Evolutionary conservation across 2,888 invertebrate species (phyloP).

Genomic region (Acronicta aceris): DNA sequence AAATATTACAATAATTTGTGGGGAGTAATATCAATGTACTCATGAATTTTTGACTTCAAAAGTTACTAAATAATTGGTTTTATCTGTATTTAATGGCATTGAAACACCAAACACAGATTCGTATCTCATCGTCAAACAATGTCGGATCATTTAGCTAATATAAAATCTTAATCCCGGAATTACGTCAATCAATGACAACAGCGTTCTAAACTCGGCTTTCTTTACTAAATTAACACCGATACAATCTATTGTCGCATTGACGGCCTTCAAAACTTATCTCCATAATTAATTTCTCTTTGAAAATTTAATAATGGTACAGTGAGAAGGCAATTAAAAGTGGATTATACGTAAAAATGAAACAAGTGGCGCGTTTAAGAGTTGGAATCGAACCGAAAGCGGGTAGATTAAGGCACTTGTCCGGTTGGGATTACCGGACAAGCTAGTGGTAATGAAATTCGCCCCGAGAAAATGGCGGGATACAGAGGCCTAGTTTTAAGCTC

Average conservation of each 20-base stretch:
- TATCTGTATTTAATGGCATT: conserved; percentile 45
- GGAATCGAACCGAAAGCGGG: conserved; percentile 81
- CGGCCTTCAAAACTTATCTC: conserved; percentile 79
- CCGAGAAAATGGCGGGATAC: conserved; percentile 82
- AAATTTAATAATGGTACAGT: conserved; percentile 79
- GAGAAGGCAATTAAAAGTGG: conserved; percentile 86
- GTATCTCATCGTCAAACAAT: conserved; percentile 59
- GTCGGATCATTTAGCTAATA: conserved; percentile 60
- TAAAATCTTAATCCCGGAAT: conserved; percentile 65
- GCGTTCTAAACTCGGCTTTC: conserved; percentile 72
- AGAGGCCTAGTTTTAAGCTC: conserved; percentile 85
- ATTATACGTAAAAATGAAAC: conserved; percentile 86
- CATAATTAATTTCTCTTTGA: conserved; percentile 83
- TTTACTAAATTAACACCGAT: conserved; percentile 83
- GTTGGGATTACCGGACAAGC: conserved; percentile 83
- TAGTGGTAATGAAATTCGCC: conserved; percentile 88
- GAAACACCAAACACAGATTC: conserved; percentile 51
- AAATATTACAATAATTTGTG: conserved; percentile 23
- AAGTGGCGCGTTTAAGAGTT: conserved; percentile 83
- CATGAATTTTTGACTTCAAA: conserved; percentile 33
- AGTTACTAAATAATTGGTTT: conserved; percentile 25
- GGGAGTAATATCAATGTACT: conserved; percentile 1
- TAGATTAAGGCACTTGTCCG: conserved; percentile 85
- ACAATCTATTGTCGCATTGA: conserved; percentile 83
- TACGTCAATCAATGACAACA: conserved; percentile 75